Evolutionary conservation across 2,797 vertebrate genomes (phyloP).

Genomic region (Mormyrus hasselquistii): DNA sequence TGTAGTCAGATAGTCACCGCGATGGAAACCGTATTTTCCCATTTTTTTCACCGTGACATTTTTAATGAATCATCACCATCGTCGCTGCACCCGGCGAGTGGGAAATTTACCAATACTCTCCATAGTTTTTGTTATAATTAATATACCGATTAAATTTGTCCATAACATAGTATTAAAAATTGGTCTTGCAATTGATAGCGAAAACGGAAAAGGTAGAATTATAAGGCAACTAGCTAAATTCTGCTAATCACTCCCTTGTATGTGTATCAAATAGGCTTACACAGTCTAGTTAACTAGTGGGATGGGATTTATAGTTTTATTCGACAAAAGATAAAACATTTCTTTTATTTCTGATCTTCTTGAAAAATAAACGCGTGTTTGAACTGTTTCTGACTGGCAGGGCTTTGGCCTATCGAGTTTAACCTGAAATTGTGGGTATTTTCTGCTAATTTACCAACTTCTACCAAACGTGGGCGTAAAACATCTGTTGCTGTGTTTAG

Average conservation of each 20-base stretch:
- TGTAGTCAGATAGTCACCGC: slow-evolving; percentile 22
- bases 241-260: background rate
- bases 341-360: background rate
- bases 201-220: background rate
- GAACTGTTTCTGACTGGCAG: background rate
- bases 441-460: background rate
- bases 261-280: background rate
- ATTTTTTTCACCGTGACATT: slow-evolving; percentile 15
- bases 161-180: background rate
- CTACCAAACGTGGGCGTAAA: background rate
- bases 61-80: slow-evolving; percentile 26
- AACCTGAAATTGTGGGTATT: background rate
- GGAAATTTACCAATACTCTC: background rate
- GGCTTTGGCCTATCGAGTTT: slow-evolving; percentile 9
- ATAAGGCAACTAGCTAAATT: background rate
- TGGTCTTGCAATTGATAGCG: background rate
- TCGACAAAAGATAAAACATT: background rate
- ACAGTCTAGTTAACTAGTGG: background rate
- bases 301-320: background rate
- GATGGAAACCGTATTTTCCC: slow-evolving; percentile 37
- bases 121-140: background rate
- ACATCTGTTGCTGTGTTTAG: background rate
- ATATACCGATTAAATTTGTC: background rate
- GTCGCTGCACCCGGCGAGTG: background rate
- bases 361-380: background rate